Evolutionary conservation across 2,888 invertebrate genomes (phyloP).

Genomic region (Aspidiotus destructor): DNA sequence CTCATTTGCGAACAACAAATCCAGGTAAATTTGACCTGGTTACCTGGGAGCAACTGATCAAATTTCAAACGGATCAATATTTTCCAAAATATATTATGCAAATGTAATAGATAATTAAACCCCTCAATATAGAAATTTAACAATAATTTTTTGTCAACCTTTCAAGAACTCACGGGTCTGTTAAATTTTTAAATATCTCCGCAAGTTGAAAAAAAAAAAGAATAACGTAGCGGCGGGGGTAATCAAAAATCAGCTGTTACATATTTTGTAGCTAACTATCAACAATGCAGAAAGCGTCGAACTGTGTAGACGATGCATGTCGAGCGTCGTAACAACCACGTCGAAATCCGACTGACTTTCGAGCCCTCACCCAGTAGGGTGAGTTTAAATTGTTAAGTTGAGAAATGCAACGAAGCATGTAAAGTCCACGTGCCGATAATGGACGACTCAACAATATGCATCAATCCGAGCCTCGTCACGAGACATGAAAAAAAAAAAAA

Average conservation of each 20-base stretch:
- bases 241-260: conserved; percentile 5
- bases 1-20: too few relatives aligned
- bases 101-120: too few relatives aligned
- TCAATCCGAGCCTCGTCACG: conserved; percentile 32
- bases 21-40: too few relatives aligned
- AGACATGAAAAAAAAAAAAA: conserved; percentile 6
- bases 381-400: conserved; percentile 30
- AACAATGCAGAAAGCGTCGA: conserved; percentile 8
- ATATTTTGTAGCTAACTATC: not conserved
- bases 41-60: too few relatives aligned
- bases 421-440: conserved; percentile 37
- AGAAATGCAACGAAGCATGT: conserved; percentile 34
- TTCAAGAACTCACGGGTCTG: too few relatives aligned
- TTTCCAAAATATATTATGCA: too few relatives aligned
- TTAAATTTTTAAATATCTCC: not conserved
- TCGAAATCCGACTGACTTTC: conserved; percentile 9
- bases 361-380: conserved; percentile 10
- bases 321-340: not conserved
- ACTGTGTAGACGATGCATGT: not conserved
- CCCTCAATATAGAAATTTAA: too few relatives aligned
- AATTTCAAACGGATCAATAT: too few relatives aligned
- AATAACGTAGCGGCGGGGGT: not conserved
- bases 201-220: not conserved
- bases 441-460: conserved; percentile 33
- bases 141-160: too few relatives aligned